Base-by-base conservation (phyloP, 2,888 invertebrate genomes). In the Drosophila helvetica region DNA sequence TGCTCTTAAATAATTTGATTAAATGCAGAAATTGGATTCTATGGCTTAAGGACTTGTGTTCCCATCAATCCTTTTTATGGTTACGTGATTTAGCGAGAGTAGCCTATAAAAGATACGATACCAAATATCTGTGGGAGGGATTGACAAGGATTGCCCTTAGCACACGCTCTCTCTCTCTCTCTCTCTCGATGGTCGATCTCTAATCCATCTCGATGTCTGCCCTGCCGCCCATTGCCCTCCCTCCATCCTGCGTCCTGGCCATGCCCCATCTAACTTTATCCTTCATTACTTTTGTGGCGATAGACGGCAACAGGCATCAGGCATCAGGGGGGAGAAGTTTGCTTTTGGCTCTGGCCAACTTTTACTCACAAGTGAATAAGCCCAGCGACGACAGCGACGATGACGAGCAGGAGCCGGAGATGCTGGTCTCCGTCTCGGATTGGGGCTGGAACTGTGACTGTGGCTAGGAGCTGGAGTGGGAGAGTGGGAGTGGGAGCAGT, bases 281-380 rank as follows among this genome's bases (percentile, higher is more conserved):
- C 67, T 68, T 52, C 52, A 67, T 47, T 67, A 57, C 51, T 52
- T 67, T 67, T 38, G 38, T 7, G 38, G 33, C 33, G 5, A 12
- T 2, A 12, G 33, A 12, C 46, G 12, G 4, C 19, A 46, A 12
- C 46, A 19, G 10, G 10, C 3, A 10, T 10, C 25, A 7, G 25
- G 25, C 7, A 7, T 25, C 25, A 7, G 64, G 53, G 10, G 9
- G 7, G 6, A 15, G 6, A 50, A 68, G 68, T 69, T 68, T 68
- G 54, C 70, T 70, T 64, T 54, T 55, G 71, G 45, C 62, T 57
- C 62, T 48, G 52, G 52, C 71, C 62, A 70, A 71, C 55, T 67
- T 65, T 71, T 72, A 60, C 73, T 72, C 59, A 60, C 72, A 73
- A 73, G 55, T 71, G 71, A 71, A 71, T 58, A 70, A 71, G 71